These are phyloP conservation scores for Corythucha ciliata DNA, from an alignment of 2,888 invertebrate genomes.

Conservation along the genomic window DNA sequence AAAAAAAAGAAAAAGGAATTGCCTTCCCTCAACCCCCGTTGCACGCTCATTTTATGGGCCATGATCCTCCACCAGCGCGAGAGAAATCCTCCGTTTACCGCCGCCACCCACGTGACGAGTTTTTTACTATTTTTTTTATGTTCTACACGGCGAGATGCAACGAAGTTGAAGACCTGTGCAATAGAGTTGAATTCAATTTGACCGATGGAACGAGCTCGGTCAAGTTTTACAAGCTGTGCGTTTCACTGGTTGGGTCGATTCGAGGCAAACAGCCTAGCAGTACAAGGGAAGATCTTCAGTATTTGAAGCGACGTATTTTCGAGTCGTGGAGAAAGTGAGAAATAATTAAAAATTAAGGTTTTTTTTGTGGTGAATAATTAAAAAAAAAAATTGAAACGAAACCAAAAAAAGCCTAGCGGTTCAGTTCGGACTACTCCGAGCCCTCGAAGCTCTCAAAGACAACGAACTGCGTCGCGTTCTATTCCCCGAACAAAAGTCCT, in stretches of 20 bases:
- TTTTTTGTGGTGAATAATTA: not conserved
- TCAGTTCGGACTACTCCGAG: conserved; percentile 7
- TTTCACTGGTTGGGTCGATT: conserved; percentile 14
- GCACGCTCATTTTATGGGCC: too few species aligned
- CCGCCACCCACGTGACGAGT: too few species aligned
- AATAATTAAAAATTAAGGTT: not conserved
- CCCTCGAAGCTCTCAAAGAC: conserved; percentile 9
- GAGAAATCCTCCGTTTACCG: too few species aligned
- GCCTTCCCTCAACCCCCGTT: too few species aligned
- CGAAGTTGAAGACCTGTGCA: conserved; percentile 16
- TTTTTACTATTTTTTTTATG: conserved; percentile 8
- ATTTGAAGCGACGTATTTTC: too few species aligned
- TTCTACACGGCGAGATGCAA: not conserved
- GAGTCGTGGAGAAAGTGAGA: conserved; percentile 16
- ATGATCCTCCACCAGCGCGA: too few species aligned
- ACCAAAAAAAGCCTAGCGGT: conserved; percentile 6
- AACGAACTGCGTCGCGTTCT: conserved; percentile 12
- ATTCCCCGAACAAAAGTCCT: conserved; percentile 13
- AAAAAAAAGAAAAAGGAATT: too few species aligned
- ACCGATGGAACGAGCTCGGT: conserved; percentile 10
- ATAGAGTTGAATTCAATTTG: conserved; percentile 14
- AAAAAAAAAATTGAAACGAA: not conserved
- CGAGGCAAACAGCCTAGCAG: conserved; percentile 4
- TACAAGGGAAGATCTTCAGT: conserved; percentile 4
- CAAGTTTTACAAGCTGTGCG: conserved; percentile 15